These are phyloP conservation scores for Zosterops japonicus DNA, from an alignment of 2,113 vertebrate genomes.

Conservation along the genomic window DNA sequence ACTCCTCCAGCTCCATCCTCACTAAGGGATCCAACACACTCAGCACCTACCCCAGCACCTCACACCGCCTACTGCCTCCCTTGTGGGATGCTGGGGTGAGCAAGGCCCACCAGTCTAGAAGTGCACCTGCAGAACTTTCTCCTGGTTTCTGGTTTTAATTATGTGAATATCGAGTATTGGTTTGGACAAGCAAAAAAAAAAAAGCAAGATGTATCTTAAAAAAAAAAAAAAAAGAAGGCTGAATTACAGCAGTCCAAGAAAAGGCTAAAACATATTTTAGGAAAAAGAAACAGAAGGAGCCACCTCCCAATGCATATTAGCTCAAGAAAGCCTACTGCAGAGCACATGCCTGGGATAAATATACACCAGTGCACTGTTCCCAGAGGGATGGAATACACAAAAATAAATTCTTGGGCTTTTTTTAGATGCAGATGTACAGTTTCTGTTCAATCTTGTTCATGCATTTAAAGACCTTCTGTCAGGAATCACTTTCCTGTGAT, in stretches of 20 bases:
- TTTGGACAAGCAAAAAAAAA: background rate
- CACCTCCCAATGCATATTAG: background rate
- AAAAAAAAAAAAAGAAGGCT: background rate
- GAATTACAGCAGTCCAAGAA: background rate
- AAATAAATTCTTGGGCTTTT: background rate
- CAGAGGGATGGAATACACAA: background rate
- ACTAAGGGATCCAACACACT: fast-evolving
- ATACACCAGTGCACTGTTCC: background rate
- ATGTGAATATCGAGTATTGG: background rate
- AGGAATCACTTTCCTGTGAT: background rate
- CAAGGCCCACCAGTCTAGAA: background rate
- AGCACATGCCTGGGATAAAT: background rate
- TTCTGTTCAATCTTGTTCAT: background rate
- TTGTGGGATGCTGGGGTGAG: fast-evolving
- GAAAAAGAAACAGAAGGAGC: background rate
- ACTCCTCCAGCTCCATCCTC: background rate
- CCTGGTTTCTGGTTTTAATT: background rate
- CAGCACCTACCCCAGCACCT: background rate
- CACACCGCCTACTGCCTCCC: background rate
- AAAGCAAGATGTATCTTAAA: background rate
- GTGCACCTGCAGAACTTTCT: background rate
- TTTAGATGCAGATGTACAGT: background rate
- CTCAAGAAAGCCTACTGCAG: background rate
- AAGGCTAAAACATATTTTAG: background rate
- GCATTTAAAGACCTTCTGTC: background rate